Base-by-base conservation (phyloP, 2,797 vertebrate species). In the Danio choprae region DNA sequence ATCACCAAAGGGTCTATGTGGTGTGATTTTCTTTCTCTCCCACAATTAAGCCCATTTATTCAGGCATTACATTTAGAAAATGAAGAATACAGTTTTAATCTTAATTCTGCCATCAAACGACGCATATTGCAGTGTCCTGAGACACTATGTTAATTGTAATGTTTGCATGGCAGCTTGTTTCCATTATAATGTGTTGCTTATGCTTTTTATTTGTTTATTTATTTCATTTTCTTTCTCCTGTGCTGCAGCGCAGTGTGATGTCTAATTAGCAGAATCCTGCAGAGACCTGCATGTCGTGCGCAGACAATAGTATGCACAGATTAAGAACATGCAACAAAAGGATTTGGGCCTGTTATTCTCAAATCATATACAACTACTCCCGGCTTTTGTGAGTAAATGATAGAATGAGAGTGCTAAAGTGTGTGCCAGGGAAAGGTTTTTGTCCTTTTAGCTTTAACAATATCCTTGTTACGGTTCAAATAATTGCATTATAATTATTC, bases 211-310 rank as follows among this genome's bases (percentile, higher is more conserved):
- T 50, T 11, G 46, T 46, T 7, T 46, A 51, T 51, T 51, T 29
- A 29, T 29, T 29, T 29, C 29, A 29, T 16, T n/a, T 38, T 53
- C 15, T 75, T 51, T 58, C 59, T 53, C 18, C 20, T 63, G 73
- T 16, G 29, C 81, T 77, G 38, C 59, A 50, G 70, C 72, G 43
- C 83, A 53, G 73, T 70, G 41, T 80, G 81, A 70, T 58, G 36
- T 78, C 83, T 81, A 83, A 86, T 87, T 84, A 86, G 68, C 77
- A 60, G 70, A 70, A 74, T 76, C 73, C 81, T 80, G 79, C 80
- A 60, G 73, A 81, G 83, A 78, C 68, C 8, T 16, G 12, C 44
- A n/a, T 22, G 63, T 48, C 9, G 15, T 74, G 76, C 80, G 68
- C 18, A 41, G 50, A 64, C n/a, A 74, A 36, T 41, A n/a, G n/a